Conservation (phyloP, 2,888 invertebrate genomes). For the Xanthia togata region DNA sequence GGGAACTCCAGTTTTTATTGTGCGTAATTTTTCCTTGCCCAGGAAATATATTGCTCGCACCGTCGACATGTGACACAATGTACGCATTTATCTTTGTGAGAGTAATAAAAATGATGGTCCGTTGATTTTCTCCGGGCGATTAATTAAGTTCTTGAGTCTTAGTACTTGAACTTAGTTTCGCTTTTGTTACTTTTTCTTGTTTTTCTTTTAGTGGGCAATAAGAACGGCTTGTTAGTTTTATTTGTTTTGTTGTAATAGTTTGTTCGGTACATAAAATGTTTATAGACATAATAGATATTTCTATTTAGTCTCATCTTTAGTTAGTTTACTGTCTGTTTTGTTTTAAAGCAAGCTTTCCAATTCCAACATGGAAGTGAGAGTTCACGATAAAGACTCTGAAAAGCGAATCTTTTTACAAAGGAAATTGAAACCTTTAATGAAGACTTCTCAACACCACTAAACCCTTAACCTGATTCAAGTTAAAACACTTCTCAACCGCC, state of each 20-base stretch:
- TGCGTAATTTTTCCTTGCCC: conserved; percentile 79
- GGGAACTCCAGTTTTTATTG: conserved; percentile 86
- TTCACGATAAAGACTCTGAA: not conserved
- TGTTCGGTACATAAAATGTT: conserved; percentile 24
- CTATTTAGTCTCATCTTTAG: not conserved
- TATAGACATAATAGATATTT: conserved; percentile 3
- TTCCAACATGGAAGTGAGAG: not conserved
- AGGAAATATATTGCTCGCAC: conserved; percentile 75
- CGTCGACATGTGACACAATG: conserved; percentile 79
- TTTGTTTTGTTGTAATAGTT: conserved; percentile 33
- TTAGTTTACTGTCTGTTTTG: not conserved
- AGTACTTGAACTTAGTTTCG: conserved; percentile 61
- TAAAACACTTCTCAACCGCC: conserved; percentile 34
- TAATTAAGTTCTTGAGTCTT: conserved; percentile 55
- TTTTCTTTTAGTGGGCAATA: conserved; percentile 65
- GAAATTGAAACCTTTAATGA: not conserved
- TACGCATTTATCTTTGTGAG: conserved; percentile 79
- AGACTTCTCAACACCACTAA: not conserved
- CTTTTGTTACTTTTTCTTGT: conserved; percentile 66
- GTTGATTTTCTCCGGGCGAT: conserved; percentile 63
- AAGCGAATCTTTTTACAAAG: not conserved
- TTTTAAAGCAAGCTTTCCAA: conserved; percentile 2
- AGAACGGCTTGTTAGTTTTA: conserved; percentile 37
- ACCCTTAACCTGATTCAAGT: conserved; percentile 24
- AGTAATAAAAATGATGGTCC: conserved; percentile 69